Evolutionary conservation across 1,140 invertebrate genomes (phyloP), one percentile per base, ranked within the genome.

Genomic region (Drosophila paulistorum): DNA sequence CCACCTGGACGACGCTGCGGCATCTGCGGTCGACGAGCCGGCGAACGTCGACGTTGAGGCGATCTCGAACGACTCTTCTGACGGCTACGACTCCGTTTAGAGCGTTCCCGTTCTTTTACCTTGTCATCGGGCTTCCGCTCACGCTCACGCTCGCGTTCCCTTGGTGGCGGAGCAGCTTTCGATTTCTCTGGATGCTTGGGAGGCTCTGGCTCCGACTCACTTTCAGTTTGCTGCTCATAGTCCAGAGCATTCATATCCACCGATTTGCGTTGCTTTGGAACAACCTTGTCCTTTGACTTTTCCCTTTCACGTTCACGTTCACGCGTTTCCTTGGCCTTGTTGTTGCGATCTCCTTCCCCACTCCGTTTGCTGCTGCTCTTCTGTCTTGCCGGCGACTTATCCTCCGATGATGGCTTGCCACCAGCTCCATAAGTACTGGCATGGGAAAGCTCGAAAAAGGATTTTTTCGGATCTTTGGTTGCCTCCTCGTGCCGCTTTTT

Each of bases 401-500:
- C 77, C 1, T 90, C 77, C 2, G 87, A 63, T 6, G 89, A 71
- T 23, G 87, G 54, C 39, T 86, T 85, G 20, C 72, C 65, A 37
- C 91, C 92, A 39, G 91, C 66, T 41, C 92, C 92, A 37, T 91
- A 87, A 0, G 85, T 81, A 14, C 90, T 90, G 70, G 91, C 90
- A 41, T 94, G 92, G 1, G 81, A 62, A 6, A 92, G 71, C 68
- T 92, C 90, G 58, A 90, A 92, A 30, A 77, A 92, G 0, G 91
- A 91, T 63, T 92, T 91, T 42, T 92, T 92, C 0, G 82, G 78
- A 75, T 90, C 80, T 55, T 90, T 86, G 26, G 84, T 76, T 54
- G 82, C 77, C 74, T 94, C 93, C 72, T 93, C 93, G 76, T 94
- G 94, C 3, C 94, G 93, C 67, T 93, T 93, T 68, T 94, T 94